A percentile compares a stretch with the other conserved stretches of the same genome.
Conservation (phyloP, 2,797 vertebrate genomes). For the Siniperca obscura region DNA sequence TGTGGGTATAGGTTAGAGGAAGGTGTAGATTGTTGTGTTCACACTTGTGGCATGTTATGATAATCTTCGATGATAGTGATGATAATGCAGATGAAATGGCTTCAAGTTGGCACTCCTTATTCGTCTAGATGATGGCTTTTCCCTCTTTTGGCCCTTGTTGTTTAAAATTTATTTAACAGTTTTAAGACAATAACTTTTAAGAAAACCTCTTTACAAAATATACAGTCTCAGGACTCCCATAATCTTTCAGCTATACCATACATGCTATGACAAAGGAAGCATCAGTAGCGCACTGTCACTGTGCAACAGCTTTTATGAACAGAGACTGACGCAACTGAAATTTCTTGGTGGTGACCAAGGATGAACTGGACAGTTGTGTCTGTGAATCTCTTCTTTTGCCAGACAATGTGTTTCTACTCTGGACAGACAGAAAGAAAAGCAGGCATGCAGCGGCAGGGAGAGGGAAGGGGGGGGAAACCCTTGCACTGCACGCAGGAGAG, state of each 20-base stretch:
- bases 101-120: neutral
- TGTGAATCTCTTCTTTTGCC: conserved; percentile 55
- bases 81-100: conserved; percentile 1
- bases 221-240: neutral
- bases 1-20: neutral
- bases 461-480: conserved; percentile 74
- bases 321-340: conserved; percentile 13
- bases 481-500: conserved; percentile 86
- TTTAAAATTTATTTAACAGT: neutral
- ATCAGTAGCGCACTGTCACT: neutral
- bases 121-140: neutral
- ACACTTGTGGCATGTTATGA: neutral
- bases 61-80: conserved; percentile 9
- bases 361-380: conserved; percentile 41
- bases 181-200: neutral
- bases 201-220: neutral
- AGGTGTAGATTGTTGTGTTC: conserved; percentile 21
- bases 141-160: neutral
- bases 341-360: conserved; percentile 28
- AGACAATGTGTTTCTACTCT: conserved; percentile 76
- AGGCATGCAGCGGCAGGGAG: conserved; percentile 30
- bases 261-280: neutral
- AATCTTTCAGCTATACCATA: neutral
- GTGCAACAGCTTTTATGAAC: conserved; percentile 9
- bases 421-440: conserved; percentile 52